phyloP scores from a whole-genome alignment of 2,888 invertebrate genomes.

The Linnaemya tessellans region DNA sequence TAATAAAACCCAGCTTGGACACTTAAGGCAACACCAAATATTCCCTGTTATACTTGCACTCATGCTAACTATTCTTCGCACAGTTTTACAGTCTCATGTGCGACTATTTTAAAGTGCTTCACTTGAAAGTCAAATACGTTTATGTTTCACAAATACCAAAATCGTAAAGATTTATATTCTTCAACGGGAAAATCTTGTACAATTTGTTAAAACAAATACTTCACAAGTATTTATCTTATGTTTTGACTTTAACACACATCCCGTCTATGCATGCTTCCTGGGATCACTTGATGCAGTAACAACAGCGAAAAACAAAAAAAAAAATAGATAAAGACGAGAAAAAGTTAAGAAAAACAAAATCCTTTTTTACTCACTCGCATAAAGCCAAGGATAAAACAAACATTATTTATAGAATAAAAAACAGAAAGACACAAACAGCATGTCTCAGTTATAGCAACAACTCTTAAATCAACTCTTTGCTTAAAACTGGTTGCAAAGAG shows the following conservation, averaged over 20 bases:
- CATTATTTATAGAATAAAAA: conserved; percentile 37
- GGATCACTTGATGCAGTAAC: neutral
- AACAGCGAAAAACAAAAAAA: too few species aligned
- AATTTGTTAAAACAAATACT: conserved; percentile 46
- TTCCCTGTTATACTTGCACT: neutral
- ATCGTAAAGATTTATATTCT: conserved; percentile 40
- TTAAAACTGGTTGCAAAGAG: conserved; percentile 29
- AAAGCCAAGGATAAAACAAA: conserved; percentile 51
- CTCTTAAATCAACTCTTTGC: conserved; percentile 62
- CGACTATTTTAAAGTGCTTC: neutral
- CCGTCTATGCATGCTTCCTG: too few species aligned
- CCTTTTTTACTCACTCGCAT: conserved; percentile 15
- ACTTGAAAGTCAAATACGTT: conserved; percentile 23
- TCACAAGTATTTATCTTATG: conserved; percentile 52
- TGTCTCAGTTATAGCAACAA: conserved; percentile 45
- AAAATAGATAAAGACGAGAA: too few species aligned
- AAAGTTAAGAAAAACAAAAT: conserved; percentile 59
- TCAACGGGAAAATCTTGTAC: conserved; percentile 18
- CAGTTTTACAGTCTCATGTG: neutral
- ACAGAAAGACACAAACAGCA: conserved; percentile 8
- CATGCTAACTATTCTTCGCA: neutral
- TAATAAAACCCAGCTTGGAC: too few species aligned
- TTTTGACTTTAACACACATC: conserved; percentile 30
- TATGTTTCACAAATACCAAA: neutral
- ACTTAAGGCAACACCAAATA: too few species aligned